These are phyloP conservation scores for Enchytraeus crypticus DNA, from an alignment of 2,888 invertebrate species.

Conservation along the genomic window DNA sequence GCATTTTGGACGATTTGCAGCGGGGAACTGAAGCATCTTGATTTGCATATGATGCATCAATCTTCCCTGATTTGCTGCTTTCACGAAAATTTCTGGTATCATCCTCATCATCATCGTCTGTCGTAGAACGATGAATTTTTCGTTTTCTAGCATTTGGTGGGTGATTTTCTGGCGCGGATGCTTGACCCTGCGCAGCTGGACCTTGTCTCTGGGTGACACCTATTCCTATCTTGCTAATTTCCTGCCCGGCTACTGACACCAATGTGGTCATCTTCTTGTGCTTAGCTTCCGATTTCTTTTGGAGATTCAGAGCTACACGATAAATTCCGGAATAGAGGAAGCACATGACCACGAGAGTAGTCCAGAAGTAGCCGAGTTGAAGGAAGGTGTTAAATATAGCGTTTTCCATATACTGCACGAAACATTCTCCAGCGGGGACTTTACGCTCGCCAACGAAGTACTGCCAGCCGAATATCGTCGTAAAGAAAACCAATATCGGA, in stretches of 20 bases:
- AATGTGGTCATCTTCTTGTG: constrained; percentile 62
- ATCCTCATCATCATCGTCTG: background rate
- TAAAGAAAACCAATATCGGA: constrained; percentile 89
- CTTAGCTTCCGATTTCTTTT: constrained; percentile 90
- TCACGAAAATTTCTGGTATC: too few relatives aligned
- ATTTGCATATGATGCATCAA: constrained; percentile 10
- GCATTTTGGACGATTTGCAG: too few relatives aligned
- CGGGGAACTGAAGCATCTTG: too few relatives aligned
- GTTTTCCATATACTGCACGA: constrained; percentile 93
- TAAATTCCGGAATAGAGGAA: constrained; percentile 93
- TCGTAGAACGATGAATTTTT: background rate
- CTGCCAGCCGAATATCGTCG: constrained; percentile 97
- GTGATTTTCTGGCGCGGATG: too few relatives aligned
- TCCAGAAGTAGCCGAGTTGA: constrained; percentile 95
- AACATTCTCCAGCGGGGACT: constrained; percentile 76
- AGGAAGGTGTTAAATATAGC: constrained; percentile 93
- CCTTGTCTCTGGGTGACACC: constrained; percentile 36
- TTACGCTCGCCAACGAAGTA: constrained; percentile 89
- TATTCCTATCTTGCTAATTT: constrained; percentile 33
- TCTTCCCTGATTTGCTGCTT: constrained; percentile 23
- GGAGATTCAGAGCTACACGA: constrained; percentile 92
- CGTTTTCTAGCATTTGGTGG: background rate
- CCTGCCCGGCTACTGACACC: constrained; percentile 32
- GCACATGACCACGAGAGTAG: constrained; percentile 85
- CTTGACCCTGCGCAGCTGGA: too few relatives aligned